A percentile compares a stretch with the other conserved stretches of the same genome.
phyloP scores from a whole-genome alignment of 2,113 vertebrate genomes.

The Apteryx owenii region DNA sequence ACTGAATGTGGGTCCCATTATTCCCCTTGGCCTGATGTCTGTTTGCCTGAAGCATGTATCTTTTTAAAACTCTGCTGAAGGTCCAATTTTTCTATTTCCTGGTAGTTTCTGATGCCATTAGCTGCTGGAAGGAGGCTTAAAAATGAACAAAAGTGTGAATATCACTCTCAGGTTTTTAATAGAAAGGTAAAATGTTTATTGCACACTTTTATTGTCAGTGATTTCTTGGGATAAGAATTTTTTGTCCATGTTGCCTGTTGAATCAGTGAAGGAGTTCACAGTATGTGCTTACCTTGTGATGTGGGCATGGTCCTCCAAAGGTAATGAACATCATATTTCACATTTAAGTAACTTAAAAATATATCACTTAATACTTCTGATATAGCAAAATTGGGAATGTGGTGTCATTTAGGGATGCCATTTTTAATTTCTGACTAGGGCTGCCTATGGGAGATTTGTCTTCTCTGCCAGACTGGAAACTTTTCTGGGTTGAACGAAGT shows the following conservation, averaged over 20 bases:
- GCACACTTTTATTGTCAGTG: neutral
- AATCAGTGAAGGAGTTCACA: neutral
- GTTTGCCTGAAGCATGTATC: neutral
- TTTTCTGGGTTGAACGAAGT: neutral
- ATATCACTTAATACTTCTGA: neutral
- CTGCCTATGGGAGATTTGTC: neutral
- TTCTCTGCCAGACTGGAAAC: neutral
- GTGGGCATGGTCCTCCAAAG: neutral
- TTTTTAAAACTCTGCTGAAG: neutral
- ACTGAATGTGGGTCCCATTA: neutral
- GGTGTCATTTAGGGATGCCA: neutral
- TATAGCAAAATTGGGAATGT: neutral
- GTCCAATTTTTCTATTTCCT: neutral
- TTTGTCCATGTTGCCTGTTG: neutral
- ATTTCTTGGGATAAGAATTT: neutral
- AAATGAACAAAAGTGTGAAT: neutral
- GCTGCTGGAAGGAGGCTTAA: neutral
- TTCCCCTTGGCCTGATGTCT: neutral
- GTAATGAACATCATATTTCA: neutral
- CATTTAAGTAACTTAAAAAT: neutral
- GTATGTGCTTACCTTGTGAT: neutral
- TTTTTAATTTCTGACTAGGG: neutral
- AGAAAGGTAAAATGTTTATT: neutral
- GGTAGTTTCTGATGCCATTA: neutral
- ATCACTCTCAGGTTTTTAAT: neutral